phyloP scores from a whole-genome alignment of 1,140 invertebrate genomes.

The Potamilus streckersoni region DNA sequence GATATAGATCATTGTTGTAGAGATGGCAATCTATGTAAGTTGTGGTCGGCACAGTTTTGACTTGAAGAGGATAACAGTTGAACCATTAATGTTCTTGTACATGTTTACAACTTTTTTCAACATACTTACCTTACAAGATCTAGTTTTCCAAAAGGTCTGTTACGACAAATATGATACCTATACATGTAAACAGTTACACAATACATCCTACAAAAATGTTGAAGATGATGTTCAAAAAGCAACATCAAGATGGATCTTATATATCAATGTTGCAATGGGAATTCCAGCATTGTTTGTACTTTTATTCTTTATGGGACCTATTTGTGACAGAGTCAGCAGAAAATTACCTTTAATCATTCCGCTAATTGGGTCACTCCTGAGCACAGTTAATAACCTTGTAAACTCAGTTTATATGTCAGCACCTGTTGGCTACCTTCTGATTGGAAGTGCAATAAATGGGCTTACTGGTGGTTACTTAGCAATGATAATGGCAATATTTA shows the following conservation, averaged over 20 bases:
- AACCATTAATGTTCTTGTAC: slow-evolving; percentile 70
- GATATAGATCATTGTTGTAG: neutral
- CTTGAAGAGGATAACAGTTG: slow-evolving; percentile 63
- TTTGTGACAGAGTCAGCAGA: slow-evolving; percentile 78
- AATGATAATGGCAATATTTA: slow-evolving; percentile 90
- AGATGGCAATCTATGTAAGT: neutral
- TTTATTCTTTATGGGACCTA: slow-evolving; percentile 73
- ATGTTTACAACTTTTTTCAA: slow-evolving; percentile 69
- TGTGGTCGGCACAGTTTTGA: slow-evolving; percentile 1
- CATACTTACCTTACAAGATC: slow-evolving; percentile 68
- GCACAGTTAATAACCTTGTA: slow-evolving; percentile 80
- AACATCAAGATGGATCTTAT: slow-evolving; percentile 66
- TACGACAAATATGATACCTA: slow-evolving; percentile 38
- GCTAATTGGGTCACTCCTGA: slow-evolving; percentile 83
- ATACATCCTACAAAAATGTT: slow-evolving; percentile 41
- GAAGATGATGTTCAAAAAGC: slow-evolving; percentile 60
- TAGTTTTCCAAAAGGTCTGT: slow-evolving; percentile 69
- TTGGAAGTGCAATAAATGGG: slow-evolving; percentile 67
- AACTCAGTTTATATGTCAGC: slow-evolving; percentile 73
- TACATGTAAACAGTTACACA: slow-evolving; percentile 52
- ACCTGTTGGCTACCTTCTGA: slow-evolving; percentile 60
- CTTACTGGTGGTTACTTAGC: slow-evolving; percentile 87
- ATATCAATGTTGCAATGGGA: slow-evolving; percentile 64
- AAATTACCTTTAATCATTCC: slow-evolving; percentile 88
- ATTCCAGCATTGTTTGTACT: slow-evolving; percentile 66